Percentiles rank a stretch among this genome's conserved stretches.
Evolutionary conservation across 2,888 invertebrate species (phyloP).

Genomic region (Hedychridium roseum): DNA sequence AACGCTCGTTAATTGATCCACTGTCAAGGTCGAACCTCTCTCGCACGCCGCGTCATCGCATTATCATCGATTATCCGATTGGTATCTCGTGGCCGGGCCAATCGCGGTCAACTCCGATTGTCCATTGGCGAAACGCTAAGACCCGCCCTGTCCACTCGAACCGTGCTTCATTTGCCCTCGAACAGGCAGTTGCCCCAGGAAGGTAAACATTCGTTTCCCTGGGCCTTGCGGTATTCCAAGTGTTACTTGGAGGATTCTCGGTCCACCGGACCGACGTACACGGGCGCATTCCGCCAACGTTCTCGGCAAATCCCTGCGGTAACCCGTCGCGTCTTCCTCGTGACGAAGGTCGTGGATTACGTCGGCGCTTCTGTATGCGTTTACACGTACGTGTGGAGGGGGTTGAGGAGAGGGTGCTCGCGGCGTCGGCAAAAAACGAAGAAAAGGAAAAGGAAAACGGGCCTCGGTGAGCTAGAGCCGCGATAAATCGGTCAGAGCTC

Average conservation of each 20-base stretch:
- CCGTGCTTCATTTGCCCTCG: not conserved
- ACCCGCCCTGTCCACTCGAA: not conserved
- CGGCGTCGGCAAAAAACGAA: not conserved
- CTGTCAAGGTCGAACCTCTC: conserved; percentile 62
- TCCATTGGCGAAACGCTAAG: conserved; percentile 1
- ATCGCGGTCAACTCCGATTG: too few species aligned
- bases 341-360: conserved; percentile 40
- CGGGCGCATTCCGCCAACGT: too few species aligned
- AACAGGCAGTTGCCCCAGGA: too few species aligned
- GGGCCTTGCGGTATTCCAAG: too few species aligned
- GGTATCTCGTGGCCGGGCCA: conserved; percentile 46
- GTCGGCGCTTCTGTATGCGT: conserved; percentile 13
- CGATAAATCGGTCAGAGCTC: conserved; percentile 41
- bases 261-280: too few species aligned
- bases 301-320: conserved; percentile 29
- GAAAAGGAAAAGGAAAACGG: not conserved
- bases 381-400: not conserved
- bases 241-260: too few species aligned
- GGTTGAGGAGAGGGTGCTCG: too few species aligned
- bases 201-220: too few species aligned
- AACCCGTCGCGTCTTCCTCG: conserved; percentile 17
- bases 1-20: conserved; percentile 61
- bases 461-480: conserved; percentile 23
- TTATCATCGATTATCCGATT: conserved; percentile 61
- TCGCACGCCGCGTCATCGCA: conserved; percentile 52